phyloP scores from a whole-genome alignment of 1,140 invertebrate species.

The Pseudomyrmex concolor region DNA sequence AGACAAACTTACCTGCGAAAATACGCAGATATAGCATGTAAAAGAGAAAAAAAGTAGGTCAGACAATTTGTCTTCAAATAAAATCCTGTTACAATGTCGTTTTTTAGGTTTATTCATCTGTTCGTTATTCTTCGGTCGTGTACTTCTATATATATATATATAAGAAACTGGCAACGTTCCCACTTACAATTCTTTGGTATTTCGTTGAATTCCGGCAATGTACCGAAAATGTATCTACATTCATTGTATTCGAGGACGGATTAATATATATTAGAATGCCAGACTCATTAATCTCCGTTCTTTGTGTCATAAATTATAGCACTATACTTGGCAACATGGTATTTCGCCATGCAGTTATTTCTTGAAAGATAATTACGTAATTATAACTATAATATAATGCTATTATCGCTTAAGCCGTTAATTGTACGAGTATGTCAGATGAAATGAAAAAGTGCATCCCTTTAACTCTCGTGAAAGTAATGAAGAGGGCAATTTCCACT shows the following conservation, averaged over 20 bases:
- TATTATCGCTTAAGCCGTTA: conserved; percentile 26
- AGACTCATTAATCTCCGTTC: conserved; percentile 56
- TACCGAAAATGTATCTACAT: conserved; percentile 37
- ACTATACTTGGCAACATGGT: conserved; percentile 19
- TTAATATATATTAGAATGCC: conserved; percentile 58
- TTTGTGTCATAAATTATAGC: conserved; percentile 47
- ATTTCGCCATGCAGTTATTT: conserved; percentile 27
- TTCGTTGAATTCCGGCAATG: conserved; percentile 40
- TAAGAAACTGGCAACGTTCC: conserved; percentile 52
- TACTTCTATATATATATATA: no score
- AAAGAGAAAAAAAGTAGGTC: background rate
- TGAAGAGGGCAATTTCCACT: background rate
- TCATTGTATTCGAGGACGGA: conserved; percentile 42
- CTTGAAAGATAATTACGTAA: conserved; percentile 48
- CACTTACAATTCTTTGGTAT: conserved; percentile 41
- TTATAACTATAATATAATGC: conserved; percentile 29
- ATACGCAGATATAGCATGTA: no score
- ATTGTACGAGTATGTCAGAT: conserved; percentile 30
- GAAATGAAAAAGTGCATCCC: background rate
- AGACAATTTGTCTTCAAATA: conserved; percentile 22
- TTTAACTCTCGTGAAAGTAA: conserved; percentile 11
- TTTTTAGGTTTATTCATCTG: conserved; percentile 4
- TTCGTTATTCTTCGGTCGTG: conserved; percentile 19
- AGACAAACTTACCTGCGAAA: no score
- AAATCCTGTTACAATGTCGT: conserved; percentile 30